Conservation (phyloP, 2,888 invertebrate genomes). For the Cryptocephalus moraei region DNA sequence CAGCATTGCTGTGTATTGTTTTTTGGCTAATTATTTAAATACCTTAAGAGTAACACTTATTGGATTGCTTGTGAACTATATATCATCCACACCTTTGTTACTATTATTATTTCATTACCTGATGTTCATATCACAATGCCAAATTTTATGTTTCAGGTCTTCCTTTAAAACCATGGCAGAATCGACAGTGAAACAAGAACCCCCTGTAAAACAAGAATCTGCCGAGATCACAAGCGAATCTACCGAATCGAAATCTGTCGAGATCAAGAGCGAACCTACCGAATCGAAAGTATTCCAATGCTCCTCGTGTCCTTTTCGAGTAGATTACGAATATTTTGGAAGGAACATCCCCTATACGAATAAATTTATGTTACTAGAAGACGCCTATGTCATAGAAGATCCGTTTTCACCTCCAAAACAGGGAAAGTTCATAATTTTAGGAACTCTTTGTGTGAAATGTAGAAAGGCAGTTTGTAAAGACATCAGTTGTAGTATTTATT, state of each 20-base stretch:
- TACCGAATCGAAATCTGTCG: not conserved
- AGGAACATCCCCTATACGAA: slow-evolving; percentile 62
- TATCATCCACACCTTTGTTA: no score
- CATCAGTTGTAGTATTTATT: slow-evolving; percentile 70
- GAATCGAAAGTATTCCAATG: slow-evolving; percentile 47
- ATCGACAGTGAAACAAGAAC: slow-evolving; percentile 3
- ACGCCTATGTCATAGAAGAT: slow-evolving; percentile 74
- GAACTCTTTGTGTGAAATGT: slow-evolving; percentile 65
- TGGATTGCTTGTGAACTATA: no score
- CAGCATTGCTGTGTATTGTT: not conserved
- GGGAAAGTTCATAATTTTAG: slow-evolving; percentile 68
- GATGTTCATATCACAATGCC: no score
- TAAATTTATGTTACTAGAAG: slow-evolving; percentile 55
- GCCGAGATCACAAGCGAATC: not conserved
- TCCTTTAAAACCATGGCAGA: not conserved
- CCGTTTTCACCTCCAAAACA: slow-evolving; percentile 68
- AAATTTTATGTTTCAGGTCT: not conserved
- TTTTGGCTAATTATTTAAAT: no score
- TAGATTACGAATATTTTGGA: slow-evolving; percentile 69
- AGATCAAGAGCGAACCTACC: not conserved
- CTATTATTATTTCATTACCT: no score
- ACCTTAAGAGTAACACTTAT: no score
- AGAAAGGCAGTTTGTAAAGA: slow-evolving; percentile 59
- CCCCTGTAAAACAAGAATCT: not conserved
- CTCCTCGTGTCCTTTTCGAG: slow-evolving; percentile 51